These are phyloP conservation scores for Taeniopygia guttata DNA, from an alignment of 2,797 vertebrate species.

Conservation along the genomic window DNA sequence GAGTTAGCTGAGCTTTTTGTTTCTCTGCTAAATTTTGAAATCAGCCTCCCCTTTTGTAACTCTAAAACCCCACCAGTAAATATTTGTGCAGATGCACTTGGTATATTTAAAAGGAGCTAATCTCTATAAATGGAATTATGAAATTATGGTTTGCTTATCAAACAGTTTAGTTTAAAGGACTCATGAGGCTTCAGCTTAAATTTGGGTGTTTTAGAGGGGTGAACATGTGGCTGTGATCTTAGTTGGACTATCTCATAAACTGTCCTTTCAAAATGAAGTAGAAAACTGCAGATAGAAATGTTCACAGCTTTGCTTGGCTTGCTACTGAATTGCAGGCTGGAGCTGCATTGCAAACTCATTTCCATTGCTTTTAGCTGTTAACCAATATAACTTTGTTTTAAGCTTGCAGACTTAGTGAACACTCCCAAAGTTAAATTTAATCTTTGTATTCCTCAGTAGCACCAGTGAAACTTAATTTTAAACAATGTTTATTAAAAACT, in stretches of 20 bases:
- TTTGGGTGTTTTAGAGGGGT: background rate
- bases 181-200: background rate
- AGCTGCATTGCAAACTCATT: background rate
- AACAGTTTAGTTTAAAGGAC: background rate
- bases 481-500: constrained; percentile 26
- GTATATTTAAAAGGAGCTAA: background rate
- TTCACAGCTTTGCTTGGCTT: background rate
- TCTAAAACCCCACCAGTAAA: background rate
- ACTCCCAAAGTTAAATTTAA: constrained; percentile 19
- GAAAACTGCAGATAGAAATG: background rate
- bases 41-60: background rate
- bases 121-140: background rate
- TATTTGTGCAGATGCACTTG: background rate
- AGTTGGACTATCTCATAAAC: background rate
- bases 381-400: constrained; percentile 38
- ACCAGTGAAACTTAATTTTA: background rate
- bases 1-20: background rate
- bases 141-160: constrained; percentile 5
- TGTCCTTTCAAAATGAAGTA: background rate
- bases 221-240: background rate
- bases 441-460: background rate
- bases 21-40: constrained; percentile 2
- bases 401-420: background rate
- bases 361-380: constrained; percentile 44
- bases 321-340: background rate